Evolutionary conservation across 2,888 invertebrate genomes (phyloP).

Genomic region (Coecobrya sp.): DNA sequence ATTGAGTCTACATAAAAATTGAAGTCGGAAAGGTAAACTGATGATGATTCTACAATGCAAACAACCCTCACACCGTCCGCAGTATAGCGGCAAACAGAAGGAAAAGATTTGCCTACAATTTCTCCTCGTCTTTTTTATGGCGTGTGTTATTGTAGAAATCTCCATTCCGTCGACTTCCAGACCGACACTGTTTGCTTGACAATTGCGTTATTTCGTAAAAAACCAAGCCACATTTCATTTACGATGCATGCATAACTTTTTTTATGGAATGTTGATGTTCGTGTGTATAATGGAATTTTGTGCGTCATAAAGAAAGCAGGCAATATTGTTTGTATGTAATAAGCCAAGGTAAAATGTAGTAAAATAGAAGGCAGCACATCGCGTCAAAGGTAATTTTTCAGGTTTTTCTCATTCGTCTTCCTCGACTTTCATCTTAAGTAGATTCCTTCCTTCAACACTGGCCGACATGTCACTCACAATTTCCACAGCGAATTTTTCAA

Average conservation of each 20-base stretch:
- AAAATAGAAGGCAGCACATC: conserved; percentile 24
- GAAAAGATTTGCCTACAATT: conserved; percentile 57
- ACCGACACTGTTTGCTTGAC: conserved; percentile 40
- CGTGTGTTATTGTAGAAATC: conserved; percentile 34
- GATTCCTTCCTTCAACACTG: conserved; percentile 66
- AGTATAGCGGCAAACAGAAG: background rate
- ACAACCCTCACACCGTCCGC: background rate
- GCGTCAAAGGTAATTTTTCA: conserved; percentile 71
- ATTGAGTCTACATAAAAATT: conserved; percentile 38
- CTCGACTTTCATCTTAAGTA: conserved; percentile 71
- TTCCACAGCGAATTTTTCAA: conserved; percentile 70
- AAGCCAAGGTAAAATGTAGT: conserved; percentile 41
- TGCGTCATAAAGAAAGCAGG: conserved; percentile 23
- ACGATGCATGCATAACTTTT: conserved; percentile 46
- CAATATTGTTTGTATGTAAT: conserved; percentile 1
- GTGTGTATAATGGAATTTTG: conserved; percentile 46
- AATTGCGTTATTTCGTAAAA: conserved; percentile 44
- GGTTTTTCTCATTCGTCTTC: conserved; percentile 73
- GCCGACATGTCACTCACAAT: conserved; percentile 70
- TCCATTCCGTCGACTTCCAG: conserved; percentile 33
- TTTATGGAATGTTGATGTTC: conserved; percentile 48
- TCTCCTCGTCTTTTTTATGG: conserved; percentile 43
- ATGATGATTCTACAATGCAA: conserved; percentile 36
- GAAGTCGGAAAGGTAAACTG: conserved; percentile 54
- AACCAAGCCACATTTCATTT: conserved; percentile 54